phyloP scores from a whole-genome alignment of 2,888 invertebrate species.

The Tortrix viridana region DNA sequence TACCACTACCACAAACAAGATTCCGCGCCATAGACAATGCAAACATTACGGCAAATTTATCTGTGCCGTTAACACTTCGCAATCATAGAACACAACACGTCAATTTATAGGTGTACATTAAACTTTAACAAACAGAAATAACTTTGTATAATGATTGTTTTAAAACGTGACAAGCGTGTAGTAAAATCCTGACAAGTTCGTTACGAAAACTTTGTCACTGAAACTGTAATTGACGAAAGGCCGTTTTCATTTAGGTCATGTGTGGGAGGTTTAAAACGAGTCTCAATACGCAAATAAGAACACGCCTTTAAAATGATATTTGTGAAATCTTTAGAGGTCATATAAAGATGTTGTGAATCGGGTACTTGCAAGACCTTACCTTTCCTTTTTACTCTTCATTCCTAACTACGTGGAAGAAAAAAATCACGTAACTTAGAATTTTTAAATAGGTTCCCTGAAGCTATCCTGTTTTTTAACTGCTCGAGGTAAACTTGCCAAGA shows the following conservation, averaged over 20 bases:
- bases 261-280: constrained; percentile 49
- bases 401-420: no score
- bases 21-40: constrained; percentile 26
- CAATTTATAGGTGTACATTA: no score
- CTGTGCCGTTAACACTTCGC: neutral
- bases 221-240: constrained; percentile 52
- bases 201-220: constrained; percentile 34
- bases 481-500: no score
- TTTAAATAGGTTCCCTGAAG: no score
- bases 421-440: no score
- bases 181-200: constrained; percentile 9
- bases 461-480: no score
- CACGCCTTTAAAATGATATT: no score
- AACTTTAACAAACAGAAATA: neutral
- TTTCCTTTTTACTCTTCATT: no score
- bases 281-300: constrained; percentile 6
- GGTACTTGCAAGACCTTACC: no score
- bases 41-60: constrained; percentile 19
- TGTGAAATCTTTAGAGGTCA: no score
- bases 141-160: neutral
- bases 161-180: neutral
- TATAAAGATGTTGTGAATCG: no score
- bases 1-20: constrained; percentile 48
- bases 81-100: neutral
- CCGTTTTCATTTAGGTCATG: constrained; percentile 52